Evolutionary conservation across 2,888 invertebrate species (phyloP), one percentile per base, ranked within the genome.

Genomic region (Abrostola triplasia): DNA sequence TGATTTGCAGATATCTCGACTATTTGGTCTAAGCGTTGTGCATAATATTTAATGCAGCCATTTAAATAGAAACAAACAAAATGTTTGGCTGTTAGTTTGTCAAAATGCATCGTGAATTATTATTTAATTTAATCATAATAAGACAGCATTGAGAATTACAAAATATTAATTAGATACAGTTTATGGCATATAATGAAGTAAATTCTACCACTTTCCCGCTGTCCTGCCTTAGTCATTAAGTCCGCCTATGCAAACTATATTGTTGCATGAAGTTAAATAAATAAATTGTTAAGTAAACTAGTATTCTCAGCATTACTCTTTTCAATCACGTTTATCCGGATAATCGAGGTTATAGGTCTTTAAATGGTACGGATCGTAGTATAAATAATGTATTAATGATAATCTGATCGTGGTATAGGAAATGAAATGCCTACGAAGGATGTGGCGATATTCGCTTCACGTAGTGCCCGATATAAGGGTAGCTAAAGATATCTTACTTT

Each of bases 311-410:
- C 38, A 35, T 47, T 1, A 11, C 35, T 36, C 8, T 58, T 59
- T 74, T 71, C 75, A 55, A 41, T 50, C 58, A 63, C 62, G 58
- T 71, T 57, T 60, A 50, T 61, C 52, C 38, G 24, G 53, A 10
- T 11, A 40, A 42, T 42, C 36, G 50, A 71, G 63, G 67, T 71
- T 38, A 71, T 35, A 58, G 49, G 58, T 58, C 54, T 47, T 36
- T 36, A 48, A 40, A 6, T 10, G 24, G 54, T 51, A 59, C 10
- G 6, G 38, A 50, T 49, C 36, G 35, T 37, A 56, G 13, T 42
- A 51, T 70, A 69, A 50, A 73, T 73, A 62, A 69, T 59, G 11
- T 4, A 36, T 35, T 36, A 49, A n/a, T 6, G 11, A 10, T 49
- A 9, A 49, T 49, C 44, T 47, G 44, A 24, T 47, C 24, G 24